Evolutionary conservation across 2,797 vertebrate genomes (phyloP).

Genomic region (Melanotaenia boesemani): DNA sequence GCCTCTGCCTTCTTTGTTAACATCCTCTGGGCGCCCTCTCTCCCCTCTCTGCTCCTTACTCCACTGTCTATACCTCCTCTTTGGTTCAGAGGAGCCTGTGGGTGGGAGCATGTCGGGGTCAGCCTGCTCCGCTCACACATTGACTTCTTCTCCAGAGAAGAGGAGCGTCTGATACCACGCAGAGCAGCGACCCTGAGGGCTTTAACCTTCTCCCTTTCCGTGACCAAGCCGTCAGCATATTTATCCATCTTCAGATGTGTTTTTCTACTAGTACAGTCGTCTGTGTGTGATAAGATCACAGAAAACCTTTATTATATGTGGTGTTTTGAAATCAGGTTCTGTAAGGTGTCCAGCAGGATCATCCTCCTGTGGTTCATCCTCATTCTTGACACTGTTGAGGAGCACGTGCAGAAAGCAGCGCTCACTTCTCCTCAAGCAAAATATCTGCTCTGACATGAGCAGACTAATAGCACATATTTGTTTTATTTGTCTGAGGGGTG

Average conservation of each 20-base stretch:
- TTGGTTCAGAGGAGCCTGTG: slow-evolving; percentile 20
- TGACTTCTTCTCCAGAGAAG: slow-evolving; percentile 2
- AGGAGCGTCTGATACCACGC: slow-evolving; percentile 12
- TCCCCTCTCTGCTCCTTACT: slow-evolving; percentile 1
- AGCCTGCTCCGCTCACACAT: slow-evolving; percentile 13
- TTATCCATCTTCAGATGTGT: not conserved
- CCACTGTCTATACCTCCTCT: slow-evolving; percentile 22
- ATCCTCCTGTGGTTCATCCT: not conserved
- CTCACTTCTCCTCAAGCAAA: not conserved
- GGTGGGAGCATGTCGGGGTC: slow-evolving; percentile 33
- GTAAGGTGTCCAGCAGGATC: slow-evolving; percentile 42
- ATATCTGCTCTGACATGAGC: not conserved
- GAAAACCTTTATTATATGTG: slow-evolving; percentile 11
- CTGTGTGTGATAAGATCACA: not conserved
- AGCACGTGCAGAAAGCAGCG: slow-evolving; percentile 10
- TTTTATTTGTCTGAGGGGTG: no score
- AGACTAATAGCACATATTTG: not conserved
- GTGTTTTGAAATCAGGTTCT: slow-evolving; percentile 43
- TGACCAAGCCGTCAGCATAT: not conserved
- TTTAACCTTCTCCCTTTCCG: slow-evolving; percentile 19
- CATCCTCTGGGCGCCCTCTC: slow-evolving; percentile 2
- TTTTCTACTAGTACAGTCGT: not conserved
- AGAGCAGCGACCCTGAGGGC: slow-evolving; percentile 35
- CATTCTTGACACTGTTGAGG: slow-evolving; percentile 4
- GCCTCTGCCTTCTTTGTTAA: slow-evolving; percentile 28